phyloP scores from a whole-genome alignment of 2,888 invertebrate genomes.

The Brenthis daphne region DNA sequence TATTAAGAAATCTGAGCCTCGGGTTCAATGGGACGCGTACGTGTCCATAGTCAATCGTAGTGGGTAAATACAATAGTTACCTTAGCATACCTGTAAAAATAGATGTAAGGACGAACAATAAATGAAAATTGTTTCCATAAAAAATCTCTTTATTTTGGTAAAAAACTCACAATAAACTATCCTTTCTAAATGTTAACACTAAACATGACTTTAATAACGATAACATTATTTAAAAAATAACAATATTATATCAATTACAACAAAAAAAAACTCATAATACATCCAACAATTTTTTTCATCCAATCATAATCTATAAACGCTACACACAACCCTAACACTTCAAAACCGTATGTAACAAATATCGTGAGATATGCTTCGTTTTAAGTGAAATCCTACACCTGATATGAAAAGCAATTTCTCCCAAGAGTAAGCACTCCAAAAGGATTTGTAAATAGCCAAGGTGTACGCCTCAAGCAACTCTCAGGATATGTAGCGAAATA shows the following conservation, averaged over 20 bases:
- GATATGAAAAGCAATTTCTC: conserved; percentile 1
- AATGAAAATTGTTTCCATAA: conserved; percentile 40
- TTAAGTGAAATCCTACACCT: not conserved
- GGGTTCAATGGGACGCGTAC: conserved; percentile 53
- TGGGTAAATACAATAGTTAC: conserved; percentile 69
- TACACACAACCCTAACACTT: not conserved
- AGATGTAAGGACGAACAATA: conserved; percentile 61
- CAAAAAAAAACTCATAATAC: no score
- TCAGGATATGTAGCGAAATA: conserved; percentile 15
- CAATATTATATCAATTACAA: no score
- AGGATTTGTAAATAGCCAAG: conserved; percentile 22
- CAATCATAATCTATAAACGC: no score
- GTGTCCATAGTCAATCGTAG: conserved; percentile 75
- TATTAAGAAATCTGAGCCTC: conserved; percentile 49
- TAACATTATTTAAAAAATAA: not conserved
- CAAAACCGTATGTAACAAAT: conserved; percentile 1
- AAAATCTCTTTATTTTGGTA: conserved; percentile 11
- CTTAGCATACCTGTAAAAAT: conserved; percentile 67
- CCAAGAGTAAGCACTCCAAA: conserved; percentile 10
- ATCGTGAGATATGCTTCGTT: not conserved
- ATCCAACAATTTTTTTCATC: no score
- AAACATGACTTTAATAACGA: not conserved
- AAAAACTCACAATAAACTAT: not conserved
- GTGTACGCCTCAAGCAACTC: conserved; percentile 22
- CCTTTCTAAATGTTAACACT: not conserved